Conservation (phyloP, 1,140 invertebrate species). For the Ganaspis sp. region DNA sequence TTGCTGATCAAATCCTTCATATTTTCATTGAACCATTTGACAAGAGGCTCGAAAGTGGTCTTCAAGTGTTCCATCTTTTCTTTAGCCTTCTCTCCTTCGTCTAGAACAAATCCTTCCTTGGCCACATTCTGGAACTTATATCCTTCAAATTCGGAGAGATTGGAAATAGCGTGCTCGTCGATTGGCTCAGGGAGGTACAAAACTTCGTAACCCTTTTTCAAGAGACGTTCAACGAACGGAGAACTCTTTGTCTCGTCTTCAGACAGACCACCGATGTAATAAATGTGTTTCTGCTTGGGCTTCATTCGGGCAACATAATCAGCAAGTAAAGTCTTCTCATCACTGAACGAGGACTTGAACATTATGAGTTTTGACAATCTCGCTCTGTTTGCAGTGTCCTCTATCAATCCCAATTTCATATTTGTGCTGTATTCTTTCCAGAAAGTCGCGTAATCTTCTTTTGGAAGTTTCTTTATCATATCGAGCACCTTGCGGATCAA, state of each 20-base stretch:
- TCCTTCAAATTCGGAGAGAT: slow-evolving; percentile 98
- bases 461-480: slow-evolving; percentile 98
- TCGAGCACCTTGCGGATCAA: slow-evolving; percentile 97
- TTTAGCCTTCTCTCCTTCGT: slow-evolving; percentile 89
- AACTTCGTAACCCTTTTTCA: slow-evolving; percentile 97
- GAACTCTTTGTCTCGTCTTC: slow-evolving; percentile 93
- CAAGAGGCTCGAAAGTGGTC: slow-evolving; percentile 91
- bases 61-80: slow-evolving; percentile 89
- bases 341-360: slow-evolving; percentile 90
- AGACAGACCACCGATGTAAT: slow-evolving; percentile 95
- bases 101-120: slow-evolving; percentile 96
- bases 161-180: slow-evolving; percentile 98
- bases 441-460: slow-evolving; percentile 94
- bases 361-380: slow-evolving; percentile 95
- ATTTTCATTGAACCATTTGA: slow-evolving; percentile 92
- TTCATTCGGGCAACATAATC: slow-evolving; percentile 98
- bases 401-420: slow-evolving; percentile 97
- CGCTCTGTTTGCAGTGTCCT: slow-evolving; percentile 97
- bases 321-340: slow-evolving; percentile 84
- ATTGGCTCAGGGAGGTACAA: slow-evolving; percentile 97
- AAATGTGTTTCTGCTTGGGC: slow-evolving; percentile 96
- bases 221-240: slow-evolving; percentile 95
- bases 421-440: slow-evolving; percentile 99
- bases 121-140: slow-evolving; percentile 99
- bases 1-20: slow-evolving; percentile 91